Evolutionary conservation across 2,797 vertebrate species (phyloP), one percentile per base, ranked within the genome.

Genomic region (Sebastes trivittatus): DNA sequence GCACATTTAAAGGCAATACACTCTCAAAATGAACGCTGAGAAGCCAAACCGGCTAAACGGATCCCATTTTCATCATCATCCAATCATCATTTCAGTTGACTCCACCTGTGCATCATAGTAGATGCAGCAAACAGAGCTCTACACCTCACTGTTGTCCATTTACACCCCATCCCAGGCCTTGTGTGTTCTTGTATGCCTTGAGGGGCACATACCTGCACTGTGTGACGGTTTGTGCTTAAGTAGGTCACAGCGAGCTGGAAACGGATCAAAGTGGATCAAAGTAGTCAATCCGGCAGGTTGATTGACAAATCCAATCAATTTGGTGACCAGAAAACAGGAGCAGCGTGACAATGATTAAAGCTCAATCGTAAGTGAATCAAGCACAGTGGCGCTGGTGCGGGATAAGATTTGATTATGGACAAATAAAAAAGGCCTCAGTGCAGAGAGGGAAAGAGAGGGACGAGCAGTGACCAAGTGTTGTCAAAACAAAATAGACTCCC

Each of bases 381-480:
- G 14, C 75, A 63, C 46, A 80, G 78, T 9, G 2, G 36, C 75
- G 77, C 65, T 77, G 54, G 18, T 14, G 27, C 82, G 72, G 64
- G 79, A 80, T 83, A 74, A 82, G 68, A 94, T 91, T 90, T 83
- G 87, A 93, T 93, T 92, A 92, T 74, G 74, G 79, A 46, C 38
- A 75, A 89, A 88, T 90, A 83, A 88, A 16, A 86, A 89, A 87
- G 78, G 68, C 30, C 80, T 88, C 76, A 85, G 84, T 85, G 34
- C 36, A 81, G 73, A 54, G 60, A 71, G 27, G 46, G 78, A 66
- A 71, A 75, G 46, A 77, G 61, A 68, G 77, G 79, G 55, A 66
- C 52, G 23, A 79, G 75, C 38, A 72, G 69, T 68, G 64, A 76
- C 75, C 78, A 83, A 85, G 66, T 87, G 81, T 84, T 87, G 80